Base-by-base conservation (phyloP, 2,888 invertebrate species). In the Temnothorax ravouxi region DNA sequence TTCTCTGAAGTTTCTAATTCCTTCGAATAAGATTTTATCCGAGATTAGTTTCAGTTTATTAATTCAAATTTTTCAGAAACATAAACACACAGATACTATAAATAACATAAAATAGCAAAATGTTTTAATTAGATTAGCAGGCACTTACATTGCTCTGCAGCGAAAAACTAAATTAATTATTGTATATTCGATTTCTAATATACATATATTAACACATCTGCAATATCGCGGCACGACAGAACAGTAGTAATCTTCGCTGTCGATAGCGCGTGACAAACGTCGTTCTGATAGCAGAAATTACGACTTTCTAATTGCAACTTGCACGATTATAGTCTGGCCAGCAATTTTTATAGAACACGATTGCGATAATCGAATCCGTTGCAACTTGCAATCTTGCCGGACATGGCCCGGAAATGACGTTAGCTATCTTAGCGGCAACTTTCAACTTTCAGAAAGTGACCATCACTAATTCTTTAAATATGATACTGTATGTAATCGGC, bases 271-370 rank as follows among this genome's bases (percentile, higher is more conserved):
- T 80, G 38, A 72, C 79, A 61, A 79, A 38, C 47, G 71, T 71
- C 72, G 59, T 47, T 38, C 18, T n/a, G 15, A 59, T 56, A 44
- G 34, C 21, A 59, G n/a, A 21, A 47, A 61, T 71, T 21, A 47
- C 71, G 8, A 80, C 79, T 80, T 80, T 80, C 79, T 80, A 80
- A 71, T 80, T 80, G 25, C 9, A 47, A 50, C 34, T 38, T 47
- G 50, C n/a, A 13, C 29, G 59, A 80, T 80, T 80, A 79, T 80
- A 79, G 34, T 34, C 47, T 47, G 59, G 18, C 18, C 13, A 72
- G 38, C n/a, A 61, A 71, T 71, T 79, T 79, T 69, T 18, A 47
- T 21, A 47, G 13, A 72, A 72, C 38, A 21, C 50, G 41, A 13
- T 79, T 71, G 34, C 47, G 38, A 71, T 80, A 80, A 80, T 80